These are phyloP conservation scores for Gallinago undulata DNA, from an alignment of 2,113 vertebrate genomes.

Conservation along the genomic window DNA sequence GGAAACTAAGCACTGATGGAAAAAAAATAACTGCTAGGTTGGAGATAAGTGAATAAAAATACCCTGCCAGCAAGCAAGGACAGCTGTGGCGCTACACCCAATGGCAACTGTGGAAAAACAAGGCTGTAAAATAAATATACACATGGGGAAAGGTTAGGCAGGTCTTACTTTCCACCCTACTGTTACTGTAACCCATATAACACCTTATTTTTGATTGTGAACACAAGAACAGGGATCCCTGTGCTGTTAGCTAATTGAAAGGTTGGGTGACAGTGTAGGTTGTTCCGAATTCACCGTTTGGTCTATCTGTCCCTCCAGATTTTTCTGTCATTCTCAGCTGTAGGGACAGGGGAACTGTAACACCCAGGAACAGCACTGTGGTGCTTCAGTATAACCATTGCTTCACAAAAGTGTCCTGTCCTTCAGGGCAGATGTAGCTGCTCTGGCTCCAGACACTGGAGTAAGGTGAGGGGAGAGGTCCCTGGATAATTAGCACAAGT, in stretches of 20 bases:
- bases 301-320: background rate
- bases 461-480: background rate
- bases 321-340: background rate
- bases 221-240: background rate
- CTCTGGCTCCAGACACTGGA: background rate
- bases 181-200: background rate
- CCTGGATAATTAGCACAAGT: background rate
- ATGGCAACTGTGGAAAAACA: conserved; percentile 28
- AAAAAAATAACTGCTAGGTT: conserved; percentile 51
- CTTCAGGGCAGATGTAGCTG: background rate
- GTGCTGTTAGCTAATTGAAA: background rate
- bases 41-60: conserved; percentile 68
- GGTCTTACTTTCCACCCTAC: background rate
- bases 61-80: conserved; percentile 27
- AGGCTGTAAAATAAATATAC: conserved; percentile 48
- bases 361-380: background rate
- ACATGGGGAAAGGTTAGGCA: background rate
- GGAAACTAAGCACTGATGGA: conserved; percentile 31
- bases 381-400: background rate
- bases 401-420: no score
- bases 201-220: background rate
- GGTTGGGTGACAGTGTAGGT: background rate
- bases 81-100: conserved; percentile 53
- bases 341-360: background rate
- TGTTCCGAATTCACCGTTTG: fast-evolving